Percentiles rank a stretch among this genome's conserved stretches.
Evolutionary conservation across 2,797 vertebrate species (phyloP).

Genomic region (Melanotaenia parkinsoni): DNA sequence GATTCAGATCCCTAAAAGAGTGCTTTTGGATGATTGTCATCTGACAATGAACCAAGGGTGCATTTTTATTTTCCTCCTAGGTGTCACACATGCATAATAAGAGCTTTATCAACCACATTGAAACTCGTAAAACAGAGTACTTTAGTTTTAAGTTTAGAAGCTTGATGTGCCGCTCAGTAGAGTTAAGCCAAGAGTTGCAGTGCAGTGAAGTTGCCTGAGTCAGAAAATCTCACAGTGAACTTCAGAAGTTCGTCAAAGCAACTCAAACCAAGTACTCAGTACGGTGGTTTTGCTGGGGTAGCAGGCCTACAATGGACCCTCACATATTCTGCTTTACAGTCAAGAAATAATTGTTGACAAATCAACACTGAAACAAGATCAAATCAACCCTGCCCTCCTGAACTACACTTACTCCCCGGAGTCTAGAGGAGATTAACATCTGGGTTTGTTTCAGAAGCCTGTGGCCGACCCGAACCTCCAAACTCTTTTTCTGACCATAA

Average conservation of each 20-base stretch:
- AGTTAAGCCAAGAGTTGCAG: slow-evolving; percentile 43
- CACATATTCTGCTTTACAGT: slow-evolving; percentile 43
- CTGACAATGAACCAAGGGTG: background rate
- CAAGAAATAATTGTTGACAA: slow-evolving; percentile 50
- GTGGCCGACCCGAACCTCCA: slow-evolving; percentile 38
- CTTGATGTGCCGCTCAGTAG: slow-evolving; percentile 15
- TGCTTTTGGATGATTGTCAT: too few relatives aligned
- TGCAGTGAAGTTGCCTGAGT: slow-evolving; percentile 31
- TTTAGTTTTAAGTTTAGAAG: slow-evolving; percentile 4
- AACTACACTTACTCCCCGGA: slow-evolving; percentile 34
- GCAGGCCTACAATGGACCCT: slow-evolving; percentile 47
- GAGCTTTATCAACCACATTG: slow-evolving; percentile 1
- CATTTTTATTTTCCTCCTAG: background rate
- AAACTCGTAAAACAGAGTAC: background rate
- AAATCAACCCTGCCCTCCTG: slow-evolving; percentile 37
- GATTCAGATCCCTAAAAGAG: background rate
- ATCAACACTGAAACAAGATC: slow-evolving; percentile 45
- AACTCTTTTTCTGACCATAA: slow-evolving; percentile 29
- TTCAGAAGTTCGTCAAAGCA: slow-evolving; percentile 66
- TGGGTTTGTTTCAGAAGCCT: slow-evolving; percentile 49
- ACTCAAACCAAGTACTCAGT: slow-evolving; percentile 33
- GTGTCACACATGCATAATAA: background rate
- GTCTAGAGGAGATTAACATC: slow-evolving; percentile 65
- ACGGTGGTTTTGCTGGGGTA: slow-evolving; percentile 12
- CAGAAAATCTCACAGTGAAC: slow-evolving; percentile 33